These are phyloP conservation scores for Zygogramma bicolorata DNA, from an alignment of 2,888 invertebrate species.

Conservation along the genomic window DNA sequence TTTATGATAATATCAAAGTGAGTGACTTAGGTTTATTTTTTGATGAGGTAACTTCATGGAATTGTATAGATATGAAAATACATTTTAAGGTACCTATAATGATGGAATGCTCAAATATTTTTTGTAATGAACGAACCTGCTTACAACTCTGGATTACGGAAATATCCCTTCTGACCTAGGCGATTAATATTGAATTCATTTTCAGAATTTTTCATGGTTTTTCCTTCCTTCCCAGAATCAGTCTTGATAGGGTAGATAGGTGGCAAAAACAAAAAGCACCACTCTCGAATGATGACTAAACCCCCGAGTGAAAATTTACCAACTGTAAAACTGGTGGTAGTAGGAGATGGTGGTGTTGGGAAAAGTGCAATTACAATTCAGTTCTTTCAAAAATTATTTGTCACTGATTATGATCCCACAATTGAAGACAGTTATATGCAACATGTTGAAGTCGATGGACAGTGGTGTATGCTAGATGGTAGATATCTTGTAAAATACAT, in stretches of 20 bases:
- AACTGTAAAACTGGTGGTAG: constrained; percentile 90
- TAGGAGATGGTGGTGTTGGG: constrained; percentile 95
- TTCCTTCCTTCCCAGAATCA: not conserved
- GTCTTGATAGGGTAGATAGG: constrained; percentile 53
- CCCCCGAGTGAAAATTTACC: constrained; percentile 81
- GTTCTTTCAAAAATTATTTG: constrained; percentile 94
- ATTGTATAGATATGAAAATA: too few species aligned
- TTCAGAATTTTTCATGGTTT: not conserved
- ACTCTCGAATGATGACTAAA: constrained; percentile 71
- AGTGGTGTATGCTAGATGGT: constrained; percentile 93
- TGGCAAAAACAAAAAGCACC: constrained; percentile 57
- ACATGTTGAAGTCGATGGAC: constrained; percentile 92
- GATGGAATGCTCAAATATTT: too few species aligned
- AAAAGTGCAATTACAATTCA: constrained; percentile 98
- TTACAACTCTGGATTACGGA: not conserved
- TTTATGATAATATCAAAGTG: not conserved
- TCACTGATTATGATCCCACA: constrained; percentile 95
- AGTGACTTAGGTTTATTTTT: too few species aligned
- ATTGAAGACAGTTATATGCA: constrained; percentile 96
- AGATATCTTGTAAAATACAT: constrained; percentile 44
- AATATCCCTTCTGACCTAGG: not conserved
- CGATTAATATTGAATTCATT: not conserved
- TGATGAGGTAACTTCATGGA: too few species aligned
- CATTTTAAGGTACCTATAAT: too few species aligned
- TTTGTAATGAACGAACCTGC: too few species aligned